phyloP scores from a whole-genome alignment of 2,113 vertebrate species.

The Eubucco bourcierii region DNA sequence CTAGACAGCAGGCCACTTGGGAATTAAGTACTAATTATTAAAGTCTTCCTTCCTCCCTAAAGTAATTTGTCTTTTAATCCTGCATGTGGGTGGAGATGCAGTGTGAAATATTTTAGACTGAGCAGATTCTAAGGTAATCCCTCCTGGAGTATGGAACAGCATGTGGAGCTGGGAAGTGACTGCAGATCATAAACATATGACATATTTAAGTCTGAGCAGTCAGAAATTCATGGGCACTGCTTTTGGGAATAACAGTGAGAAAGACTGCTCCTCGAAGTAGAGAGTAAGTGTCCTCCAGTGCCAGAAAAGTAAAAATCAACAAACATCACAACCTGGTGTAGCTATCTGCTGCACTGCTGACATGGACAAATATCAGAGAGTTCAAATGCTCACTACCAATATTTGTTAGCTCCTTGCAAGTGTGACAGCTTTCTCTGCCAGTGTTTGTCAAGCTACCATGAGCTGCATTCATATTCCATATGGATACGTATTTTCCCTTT shows the following conservation, averaged over 20 bases:
- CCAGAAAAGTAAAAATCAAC: neutral
- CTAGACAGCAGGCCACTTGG: neutral
- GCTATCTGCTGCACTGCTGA: neutral
- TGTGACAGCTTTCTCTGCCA: neutral
- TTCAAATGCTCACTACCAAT: neutral
- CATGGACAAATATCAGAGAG: neutral
- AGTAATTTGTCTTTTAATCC: neutral
- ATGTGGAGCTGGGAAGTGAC: neutral
- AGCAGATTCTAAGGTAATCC: neutral
- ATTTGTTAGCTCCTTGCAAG: neutral
- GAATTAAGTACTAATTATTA: neutral
- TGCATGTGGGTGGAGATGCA: neutral
- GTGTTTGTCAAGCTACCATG: neutral
- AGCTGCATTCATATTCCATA: slow-evolving; percentile 34
- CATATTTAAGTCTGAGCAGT: neutral
- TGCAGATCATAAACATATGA: neutral
- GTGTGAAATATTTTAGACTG: slow-evolving; percentile 1
- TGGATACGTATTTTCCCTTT: neutral
- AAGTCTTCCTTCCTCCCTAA: neutral
- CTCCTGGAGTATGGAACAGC: neutral
- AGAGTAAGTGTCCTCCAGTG: neutral
- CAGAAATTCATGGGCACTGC: neutral
- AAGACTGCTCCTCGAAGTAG: neutral
- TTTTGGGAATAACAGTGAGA: neutral
- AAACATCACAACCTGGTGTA: neutral